Percentiles rank a stretch among this genome's conserved stretches.
Evolutionary conservation across 2,797 vertebrate species (phyloP).

Genomic region (Nothura maculosa): DNA sequence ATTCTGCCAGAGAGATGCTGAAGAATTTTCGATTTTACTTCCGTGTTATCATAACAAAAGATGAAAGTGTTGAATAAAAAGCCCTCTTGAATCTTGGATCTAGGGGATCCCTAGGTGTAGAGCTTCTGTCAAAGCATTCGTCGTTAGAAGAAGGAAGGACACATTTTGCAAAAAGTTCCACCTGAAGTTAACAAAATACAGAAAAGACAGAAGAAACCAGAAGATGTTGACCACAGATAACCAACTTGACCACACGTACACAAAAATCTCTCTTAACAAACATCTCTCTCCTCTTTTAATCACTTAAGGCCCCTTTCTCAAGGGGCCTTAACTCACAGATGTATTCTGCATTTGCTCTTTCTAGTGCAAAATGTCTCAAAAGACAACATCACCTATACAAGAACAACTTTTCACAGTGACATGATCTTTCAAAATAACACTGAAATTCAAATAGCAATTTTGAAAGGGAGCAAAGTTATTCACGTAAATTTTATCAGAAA

Average conservation of each 20-base stretch:
- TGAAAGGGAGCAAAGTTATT: neutral
- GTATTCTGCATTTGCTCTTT: neutral
- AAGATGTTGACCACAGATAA: neutral
- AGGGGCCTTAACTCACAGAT: no score
- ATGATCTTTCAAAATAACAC: neutral
- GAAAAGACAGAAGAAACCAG: neutral
- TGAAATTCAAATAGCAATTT: neutral
- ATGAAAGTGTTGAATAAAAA: neutral
- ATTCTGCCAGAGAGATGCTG: neutral
- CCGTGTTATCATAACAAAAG: neutral
- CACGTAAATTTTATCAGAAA: neutral
- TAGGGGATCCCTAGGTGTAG: neutral
- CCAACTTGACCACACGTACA: neutral
- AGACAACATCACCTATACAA: neutral
- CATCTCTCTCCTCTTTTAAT: neutral
- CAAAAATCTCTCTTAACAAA: neutral
- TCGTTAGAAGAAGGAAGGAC: neutral
- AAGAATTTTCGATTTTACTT: neutral
- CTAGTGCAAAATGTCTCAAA: neutral
- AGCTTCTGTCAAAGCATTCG: neutral
- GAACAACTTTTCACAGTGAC: neutral
- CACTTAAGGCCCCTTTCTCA: neutral
- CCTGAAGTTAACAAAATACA: neutral
- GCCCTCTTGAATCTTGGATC: accelerated
- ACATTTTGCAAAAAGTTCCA: neutral